Conservation (phyloP, 2,888 invertebrate genomes). For the Nephrocerus scutellatus region DNA sequence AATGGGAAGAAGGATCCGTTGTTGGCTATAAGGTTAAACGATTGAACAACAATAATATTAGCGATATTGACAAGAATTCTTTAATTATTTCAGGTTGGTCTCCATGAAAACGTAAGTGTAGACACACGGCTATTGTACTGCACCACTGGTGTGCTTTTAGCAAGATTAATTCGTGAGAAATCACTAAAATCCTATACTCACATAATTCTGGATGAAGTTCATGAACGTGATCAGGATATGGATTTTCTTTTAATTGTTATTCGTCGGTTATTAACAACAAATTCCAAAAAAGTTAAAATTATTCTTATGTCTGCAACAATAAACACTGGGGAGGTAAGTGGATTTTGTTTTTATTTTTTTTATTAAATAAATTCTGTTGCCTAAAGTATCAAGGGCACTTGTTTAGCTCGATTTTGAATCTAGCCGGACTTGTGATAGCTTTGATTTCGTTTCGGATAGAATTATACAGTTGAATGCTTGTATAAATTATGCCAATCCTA, state of each 20-base stretch:
- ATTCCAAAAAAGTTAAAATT: constrained; percentile 60
- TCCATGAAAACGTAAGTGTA: constrained; percentile 30
- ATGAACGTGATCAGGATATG: constrained; percentile 87
- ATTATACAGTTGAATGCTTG: too few species aligned
- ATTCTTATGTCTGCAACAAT: constrained; percentile 95
- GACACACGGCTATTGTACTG: constrained; percentile 72
- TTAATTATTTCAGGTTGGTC: constrained; percentile 29
- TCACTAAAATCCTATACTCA: constrained; percentile 76
- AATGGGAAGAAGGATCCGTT: constrained; percentile 72
- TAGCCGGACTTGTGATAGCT: too few species aligned
- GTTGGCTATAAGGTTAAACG: constrained; percentile 89
- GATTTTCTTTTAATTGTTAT: constrained; percentile 83
- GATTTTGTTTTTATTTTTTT: too few species aligned
- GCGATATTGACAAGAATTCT: too few species aligned
- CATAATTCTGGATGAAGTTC: constrained; percentile 87
- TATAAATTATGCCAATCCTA: too few species aligned
- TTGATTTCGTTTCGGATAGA: too few species aligned
- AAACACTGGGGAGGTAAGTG: constrained; percentile 52
- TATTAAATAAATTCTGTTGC: too few species aligned
- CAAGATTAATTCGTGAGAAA: constrained; percentile 63
- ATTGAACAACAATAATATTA: too few species aligned
- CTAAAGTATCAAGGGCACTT: too few species aligned
- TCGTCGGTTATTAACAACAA: constrained; percentile 62
- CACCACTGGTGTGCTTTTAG: constrained; percentile 82
- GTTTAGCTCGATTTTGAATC: too few species aligned